phyloP scores from a whole-genome alignment of 92 coral and sea anemone species.

The Porites lobata region DNA sequence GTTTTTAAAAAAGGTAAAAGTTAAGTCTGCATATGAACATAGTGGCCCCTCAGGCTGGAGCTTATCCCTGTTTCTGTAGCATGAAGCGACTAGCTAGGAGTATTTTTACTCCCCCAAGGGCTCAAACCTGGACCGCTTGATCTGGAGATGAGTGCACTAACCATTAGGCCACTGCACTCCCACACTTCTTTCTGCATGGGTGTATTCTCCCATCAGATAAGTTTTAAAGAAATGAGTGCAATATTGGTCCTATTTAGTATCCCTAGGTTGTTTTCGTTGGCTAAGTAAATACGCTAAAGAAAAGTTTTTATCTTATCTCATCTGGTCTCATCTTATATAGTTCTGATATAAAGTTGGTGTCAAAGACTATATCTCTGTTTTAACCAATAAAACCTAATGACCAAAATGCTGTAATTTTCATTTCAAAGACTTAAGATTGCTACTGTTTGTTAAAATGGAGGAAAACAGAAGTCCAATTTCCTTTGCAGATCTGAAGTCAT shows the following conservation, averaged over 20 bases:
- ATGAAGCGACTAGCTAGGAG: conserved; percentile 13
- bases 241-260: too few relatives aligned
- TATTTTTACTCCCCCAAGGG: too few relatives aligned
- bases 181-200: too few relatives aligned
- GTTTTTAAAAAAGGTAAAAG: conserved; percentile 14
- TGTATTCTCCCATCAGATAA: too few relatives aligned
- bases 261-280: too few relatives aligned
- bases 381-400: conserved; percentile 24
- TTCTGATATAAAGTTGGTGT: conserved; percentile 27
- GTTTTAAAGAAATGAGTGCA: too few relatives aligned
- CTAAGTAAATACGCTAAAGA: too few relatives aligned
- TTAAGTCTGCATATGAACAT: conserved; percentile 22
- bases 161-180: too few relatives aligned
- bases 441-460: conserved; percentile 21
- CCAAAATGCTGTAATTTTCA: conserved; percentile 20
- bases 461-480: conserved; percentile 28
- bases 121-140: too few relatives aligned
- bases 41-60: conserved; percentile 16
- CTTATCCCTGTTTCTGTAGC: background rate
- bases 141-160: too few relatives aligned
- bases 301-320: conserved; percentile 26
- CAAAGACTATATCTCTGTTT: conserved; percentile 23
- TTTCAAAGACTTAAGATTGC: conserved; percentile 23
- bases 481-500: conserved; percentile 33
- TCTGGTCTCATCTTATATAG: conserved; percentile 40